These are phyloP conservation scores for Amphipyra tragopoginis DNA, from an alignment of 2,888 invertebrate species.

Conservation along the genomic window DNA sequence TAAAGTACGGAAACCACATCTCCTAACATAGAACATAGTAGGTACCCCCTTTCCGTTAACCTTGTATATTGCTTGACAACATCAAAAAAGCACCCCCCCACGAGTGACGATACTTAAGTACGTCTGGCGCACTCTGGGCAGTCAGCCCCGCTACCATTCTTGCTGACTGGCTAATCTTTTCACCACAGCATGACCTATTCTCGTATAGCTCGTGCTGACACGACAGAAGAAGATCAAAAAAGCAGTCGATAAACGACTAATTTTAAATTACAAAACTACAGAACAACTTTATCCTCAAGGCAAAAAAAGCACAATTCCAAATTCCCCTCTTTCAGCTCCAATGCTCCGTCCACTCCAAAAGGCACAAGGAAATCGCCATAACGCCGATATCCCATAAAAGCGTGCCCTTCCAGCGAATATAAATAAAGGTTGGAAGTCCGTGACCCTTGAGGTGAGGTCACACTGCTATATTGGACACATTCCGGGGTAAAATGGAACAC, in stretches of 20 bases:
- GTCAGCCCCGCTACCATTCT: no score
- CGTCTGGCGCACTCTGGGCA: no score
- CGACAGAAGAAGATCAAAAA: no score
- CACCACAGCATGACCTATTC: no score
- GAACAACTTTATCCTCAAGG: not conserved
- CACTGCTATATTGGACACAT: constrained; percentile 52
- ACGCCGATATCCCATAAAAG: constrained; percentile 52
- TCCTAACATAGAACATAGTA: no score
- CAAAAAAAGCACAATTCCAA: constrained; percentile 18
- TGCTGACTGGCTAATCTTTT: no score
- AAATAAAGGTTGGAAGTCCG: constrained; percentile 48
- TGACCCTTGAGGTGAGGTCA: constrained; percentile 46
- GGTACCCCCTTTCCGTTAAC: no score
- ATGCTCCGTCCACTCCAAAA: constrained; percentile 34
- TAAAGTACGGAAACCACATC: no score
- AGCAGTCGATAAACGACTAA: not conserved
- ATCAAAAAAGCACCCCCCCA: no score
- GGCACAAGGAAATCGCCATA: constrained; percentile 44
- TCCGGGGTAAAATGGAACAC: constrained; percentile 47
- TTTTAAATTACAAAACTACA: not conserved
- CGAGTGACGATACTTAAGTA: no score
- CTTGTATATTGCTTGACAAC: no score
- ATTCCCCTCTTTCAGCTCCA: constrained; percentile 28
- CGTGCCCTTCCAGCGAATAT: constrained; percentile 44
- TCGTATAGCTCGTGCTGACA: no score